Evolutionary conservation across 2,113 vertebrate species (phyloP).

Genomic region (Argyrosomus japonicus): DNA sequence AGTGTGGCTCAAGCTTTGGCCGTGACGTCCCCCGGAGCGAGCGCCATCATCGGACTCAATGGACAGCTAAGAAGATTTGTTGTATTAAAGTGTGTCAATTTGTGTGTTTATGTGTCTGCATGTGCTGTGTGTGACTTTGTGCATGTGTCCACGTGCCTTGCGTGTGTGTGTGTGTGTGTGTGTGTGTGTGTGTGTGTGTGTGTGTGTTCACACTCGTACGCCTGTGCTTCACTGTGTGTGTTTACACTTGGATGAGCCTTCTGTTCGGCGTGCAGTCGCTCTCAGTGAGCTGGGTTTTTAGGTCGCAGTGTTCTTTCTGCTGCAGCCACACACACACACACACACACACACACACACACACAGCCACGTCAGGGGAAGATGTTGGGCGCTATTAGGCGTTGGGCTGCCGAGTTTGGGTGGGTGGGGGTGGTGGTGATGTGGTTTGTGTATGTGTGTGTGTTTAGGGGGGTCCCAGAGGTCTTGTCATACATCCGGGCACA

Average conservation of each 20-base stretch:
- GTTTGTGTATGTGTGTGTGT: constrained; percentile 36
- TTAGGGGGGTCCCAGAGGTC: constrained; percentile 72
- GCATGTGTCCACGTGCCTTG: no score
- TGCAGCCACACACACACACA: constrained; percentile 21
- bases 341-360: constrained; percentile 20
- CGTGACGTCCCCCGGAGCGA: no score
- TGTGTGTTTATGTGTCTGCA: no score
- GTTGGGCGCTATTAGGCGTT: constrained; percentile 62
- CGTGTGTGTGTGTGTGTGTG: neutral
- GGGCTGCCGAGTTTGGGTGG: constrained; percentile 54
- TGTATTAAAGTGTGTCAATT: neutral
- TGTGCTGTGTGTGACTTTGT: no score
- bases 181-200: neutral
- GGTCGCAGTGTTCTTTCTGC: constrained; percentile 48
- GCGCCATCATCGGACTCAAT: no score
- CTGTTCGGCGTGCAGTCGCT: constrained; percentile 32
- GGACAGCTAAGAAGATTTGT: no score
- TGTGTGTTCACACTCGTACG: neutral
- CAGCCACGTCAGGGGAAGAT: constrained; percentile 63
- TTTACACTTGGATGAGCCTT: constrained; percentile 75
- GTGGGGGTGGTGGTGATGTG: constrained; percentile 38
- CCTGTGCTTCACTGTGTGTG: neutral
- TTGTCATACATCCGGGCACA: constrained; percentile 68
- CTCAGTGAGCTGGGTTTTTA: constrained; percentile 76
- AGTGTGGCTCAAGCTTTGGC: no score